Base-by-base conservation (phyloP, 2,888 invertebrate species). In the Calliphora vomitoria region DNA sequence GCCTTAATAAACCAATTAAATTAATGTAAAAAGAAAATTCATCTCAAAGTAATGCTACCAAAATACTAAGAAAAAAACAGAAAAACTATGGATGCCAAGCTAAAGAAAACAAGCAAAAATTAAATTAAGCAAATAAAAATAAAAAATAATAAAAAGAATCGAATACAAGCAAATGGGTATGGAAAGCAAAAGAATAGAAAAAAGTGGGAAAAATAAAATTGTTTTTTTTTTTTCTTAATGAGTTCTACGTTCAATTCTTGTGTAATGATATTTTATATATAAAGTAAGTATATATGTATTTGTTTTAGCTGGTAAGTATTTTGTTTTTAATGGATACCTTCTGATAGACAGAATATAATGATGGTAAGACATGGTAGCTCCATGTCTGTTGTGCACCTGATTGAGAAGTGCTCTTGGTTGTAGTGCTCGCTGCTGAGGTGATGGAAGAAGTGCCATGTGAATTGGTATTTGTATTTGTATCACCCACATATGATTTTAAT, bases 361-460 rank as follows among this genome's bases (percentile, higher is more conserved):
- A 96, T 91, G 97, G 97, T 93, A 97, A 95, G 91, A 97, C 96
- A 95, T 97, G 97, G 94, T 96, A 97, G 93, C 97, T 97, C 97
- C 97, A 97, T 87, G 96, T 95, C 92, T 95, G 95, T 72, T 94
- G 93, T 92, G 93, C 93, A 90, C 92, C 92, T 91, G 91, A 93
- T 90, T 93, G 94, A 90, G 93, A 91, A 89, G 91, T 88, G 87
- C 87, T 85, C 81, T 89, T 88, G 75, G 90, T 89, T 87, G 90
- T 90, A 76, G 91, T 90, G 90, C 89, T 90, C 87, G 89, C 88
- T 88, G 89, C 89, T 81, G 88, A 90, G 84, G 66, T 89, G 86
- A 80, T 89, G 71, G 86, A 88, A 79, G 85, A 87, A 38, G 83
- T 88, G 82, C 82, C 85, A 75, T 79, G 85, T 89, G 91, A 82